These are phyloP conservation scores for Salvelinus sp. DNA, from an alignment of 2,113 vertebrate genomes.

Conservation along the genomic window DNA sequence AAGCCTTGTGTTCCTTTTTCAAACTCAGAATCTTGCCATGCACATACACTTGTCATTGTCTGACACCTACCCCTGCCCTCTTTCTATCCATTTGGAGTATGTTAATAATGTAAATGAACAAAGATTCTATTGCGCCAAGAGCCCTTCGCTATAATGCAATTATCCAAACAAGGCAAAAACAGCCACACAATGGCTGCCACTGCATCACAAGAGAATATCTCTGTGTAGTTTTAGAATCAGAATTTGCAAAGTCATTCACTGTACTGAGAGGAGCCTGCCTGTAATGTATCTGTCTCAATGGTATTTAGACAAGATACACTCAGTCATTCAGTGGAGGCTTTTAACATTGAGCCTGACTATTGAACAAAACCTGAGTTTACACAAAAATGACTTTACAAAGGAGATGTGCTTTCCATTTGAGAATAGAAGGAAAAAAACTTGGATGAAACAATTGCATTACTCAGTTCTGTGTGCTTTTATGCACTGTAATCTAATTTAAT, in stretches of 20 bases:
- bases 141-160: conserved; percentile 61
- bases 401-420: conserved; percentile 6
- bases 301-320: conserved; percentile 30
- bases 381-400: conserved; percentile 27
- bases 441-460: conserved; percentile 22
- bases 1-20: neutral
- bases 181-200: conserved; percentile 39
- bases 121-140: conserved; percentile 76
- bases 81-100: conserved; percentile 51
- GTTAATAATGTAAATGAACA: conserved; percentile 76
- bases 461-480: too few species aligned
- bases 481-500: too few species aligned
- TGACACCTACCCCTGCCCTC: conserved; percentile 52
- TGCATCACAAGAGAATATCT: conserved; percentile 21
- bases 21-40: neutral
- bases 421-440: neutral
- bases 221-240: conserved; percentile 13
- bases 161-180: conserved; percentile 78
- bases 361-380: conserved; percentile 18
- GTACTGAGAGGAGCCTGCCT: too few species aligned
- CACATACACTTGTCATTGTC: neutral
- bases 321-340: conserved; percentile 36
- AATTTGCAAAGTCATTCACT: conserved; percentile 37
- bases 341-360: conserved; percentile 29
- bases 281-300: conserved; percentile 20